Base-by-base conservation (phyloP, 2,113 vertebrate genomes). In the Eira barbara region DNA sequence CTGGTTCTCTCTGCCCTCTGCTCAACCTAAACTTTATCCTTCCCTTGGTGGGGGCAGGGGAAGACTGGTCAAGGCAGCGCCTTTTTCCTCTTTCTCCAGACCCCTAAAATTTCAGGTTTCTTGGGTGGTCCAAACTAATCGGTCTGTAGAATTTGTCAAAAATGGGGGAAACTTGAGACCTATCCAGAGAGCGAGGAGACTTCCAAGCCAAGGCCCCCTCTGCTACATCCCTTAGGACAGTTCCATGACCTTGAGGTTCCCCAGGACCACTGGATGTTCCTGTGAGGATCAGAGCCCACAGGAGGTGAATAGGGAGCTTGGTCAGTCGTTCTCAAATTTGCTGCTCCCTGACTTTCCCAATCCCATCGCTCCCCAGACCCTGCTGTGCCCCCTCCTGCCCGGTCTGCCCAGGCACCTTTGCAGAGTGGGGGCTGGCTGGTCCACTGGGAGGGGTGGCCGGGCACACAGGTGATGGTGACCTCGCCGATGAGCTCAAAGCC, bases 401-500 rank as follows among this genome's bases (percentile, higher is more conserved):
- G 36, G 78, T 74, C 93, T 39, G 7, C 90, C 95, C 96, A 94
- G 94, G 95, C 95, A 99, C 99, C 99, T 99, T 99, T 99, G 98
- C 99, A 99, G 95, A 99, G 99, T 0, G 99, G 99, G 3, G 99
- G 99, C 31, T 99, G 99, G 98, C 99, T 99, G 98, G 99, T 99
- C 99, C 99, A 99, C 97, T 99, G 99, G 34, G 99, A 99, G 9
- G 99, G 99, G 96, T 99, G 99, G 20, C 99, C 99, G 0, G 99
- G 99, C 73, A 99, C 98, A 89, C 99, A 99, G 97, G 98, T 99
- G 97, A 99, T 99, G 59, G 99, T 99, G 94, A 99, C 99, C 97
- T 99, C 99, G 1, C 99, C 99, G 2, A 99, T 99, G 21, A 99
- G 99, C 97, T 99, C 99, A 9, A 99, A 99, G 78, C 99, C 99